Base-by-base conservation (phyloP, 2,888 invertebrate genomes). In the Digitonthophagus gazella region DNA sequence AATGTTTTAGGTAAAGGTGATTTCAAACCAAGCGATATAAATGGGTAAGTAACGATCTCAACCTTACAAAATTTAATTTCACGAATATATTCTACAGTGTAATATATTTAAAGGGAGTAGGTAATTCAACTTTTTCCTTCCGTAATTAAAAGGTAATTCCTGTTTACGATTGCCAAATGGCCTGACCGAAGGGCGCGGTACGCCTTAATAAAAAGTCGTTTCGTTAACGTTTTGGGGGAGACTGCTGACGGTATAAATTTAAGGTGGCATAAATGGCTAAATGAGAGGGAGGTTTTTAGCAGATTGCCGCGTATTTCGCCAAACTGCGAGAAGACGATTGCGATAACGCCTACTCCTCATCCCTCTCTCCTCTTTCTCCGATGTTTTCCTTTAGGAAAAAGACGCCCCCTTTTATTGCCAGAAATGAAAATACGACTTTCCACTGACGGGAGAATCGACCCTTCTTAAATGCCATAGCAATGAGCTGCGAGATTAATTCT, bases 1-100 rank as follows among this genome's bases (percentile, higher is more conserved):
- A 80, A 76, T 71, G 75, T 86, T 86, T 72, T 88, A 93, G 93
- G 91, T 81, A 90, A 91, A 85, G 91, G 91, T 75, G 92, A 92
- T 83, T 93, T 92, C 86, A 91, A 92, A 86, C 91, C 92, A 83
- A 89, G 91, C 79, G 92, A 93, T 83, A 87, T 93, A 84, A 92
- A 93, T 85, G 91, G 91, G 93, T 93, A 84, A 90, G 89, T 83
- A 72, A 15, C n/a, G n/a, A n/a, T n/a, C n/a, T n/a, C 67, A n/a
- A n/a, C n/a, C 11, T 3, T 11, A 6, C 28, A 44, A 44, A 44
- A 44, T 44, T 44, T 44, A 44, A n/a, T 54, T 18, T 44, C 15
- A 65, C 2, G 18, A 65, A 55, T 65, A n/a, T 44, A 54, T 44
- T 1, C 5, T 16, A 14, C 15, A 18, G 19, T 2, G 11, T 14